Conservation (phyloP, 1,140 invertebrate genomes). For the Heliconius nattereri region DNA sequence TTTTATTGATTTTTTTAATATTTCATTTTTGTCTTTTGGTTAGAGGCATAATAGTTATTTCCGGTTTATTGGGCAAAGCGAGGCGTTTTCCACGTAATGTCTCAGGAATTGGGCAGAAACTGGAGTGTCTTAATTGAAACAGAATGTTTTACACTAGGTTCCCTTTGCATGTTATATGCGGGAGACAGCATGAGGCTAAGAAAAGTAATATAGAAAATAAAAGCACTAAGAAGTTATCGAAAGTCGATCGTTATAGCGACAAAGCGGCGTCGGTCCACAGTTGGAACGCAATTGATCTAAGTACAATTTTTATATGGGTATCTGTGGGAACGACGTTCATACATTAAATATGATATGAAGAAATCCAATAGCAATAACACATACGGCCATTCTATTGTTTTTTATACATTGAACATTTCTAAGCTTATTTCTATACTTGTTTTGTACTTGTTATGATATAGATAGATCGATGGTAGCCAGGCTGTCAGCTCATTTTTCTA, state of each 20-base stretch:
- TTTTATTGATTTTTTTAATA: too few species aligned
- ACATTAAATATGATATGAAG: constrained; percentile 11
- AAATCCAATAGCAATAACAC: constrained; percentile 12
- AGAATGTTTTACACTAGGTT: too few species aligned
- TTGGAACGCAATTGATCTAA: not conserved
- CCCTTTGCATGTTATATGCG: too few species aligned
- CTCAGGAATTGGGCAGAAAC: too few species aligned
- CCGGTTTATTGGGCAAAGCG: too few species aligned
- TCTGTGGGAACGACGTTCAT: not conserved
- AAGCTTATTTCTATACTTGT: not conserved
- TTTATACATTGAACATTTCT: not conserved
- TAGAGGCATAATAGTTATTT: too few species aligned
- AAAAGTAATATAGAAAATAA: not conserved
- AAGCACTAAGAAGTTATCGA: not conserved
- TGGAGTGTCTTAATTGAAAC: too few species aligned
- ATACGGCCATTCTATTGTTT: not conserved
- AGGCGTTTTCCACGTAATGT: too few species aligned
- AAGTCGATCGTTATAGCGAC: not conserved
- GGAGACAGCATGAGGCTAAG: too few species aligned
- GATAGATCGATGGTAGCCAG: too few species aligned
- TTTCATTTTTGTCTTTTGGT: too few species aligned
- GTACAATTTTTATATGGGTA: constrained; percentile 4
- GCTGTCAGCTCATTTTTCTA: too few species aligned
- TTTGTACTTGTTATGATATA: not conserved
- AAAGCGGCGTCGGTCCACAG: not conserved